phyloP scores from a whole-genome alignment of 2,888 invertebrate genomes.

The Scaptodrosophila latifasciaeformis region DNA sequence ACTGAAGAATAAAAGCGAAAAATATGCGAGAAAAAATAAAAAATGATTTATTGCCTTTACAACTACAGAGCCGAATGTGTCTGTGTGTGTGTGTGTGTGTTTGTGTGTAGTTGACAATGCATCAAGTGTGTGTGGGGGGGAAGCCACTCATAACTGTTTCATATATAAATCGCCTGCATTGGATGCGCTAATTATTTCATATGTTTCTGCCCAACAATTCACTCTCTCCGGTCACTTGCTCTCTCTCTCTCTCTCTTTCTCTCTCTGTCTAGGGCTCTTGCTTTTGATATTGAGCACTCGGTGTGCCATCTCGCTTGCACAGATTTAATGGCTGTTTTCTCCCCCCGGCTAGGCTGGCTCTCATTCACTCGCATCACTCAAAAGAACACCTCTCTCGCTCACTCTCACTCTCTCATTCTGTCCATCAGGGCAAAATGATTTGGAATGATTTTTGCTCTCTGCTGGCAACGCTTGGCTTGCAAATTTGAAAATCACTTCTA shows the following conservation, averaged over 20 bases:
- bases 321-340: background rate
- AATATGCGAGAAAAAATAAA: constrained; percentile 63
- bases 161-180: constrained; percentile 50
- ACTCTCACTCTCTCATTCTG: too few species aligned
- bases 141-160: constrained; percentile 29
- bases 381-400: background rate
- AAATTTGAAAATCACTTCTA: too few species aligned
- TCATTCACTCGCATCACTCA: background rate
- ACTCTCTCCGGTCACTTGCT: constrained; percentile 11
- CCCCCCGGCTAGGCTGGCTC: background rate
- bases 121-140: constrained; percentile 15
- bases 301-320: constrained; percentile 1
- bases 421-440: too few species aligned
- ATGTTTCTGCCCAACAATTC: constrained; percentile 39
- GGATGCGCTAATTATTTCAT: constrained; percentile 65
- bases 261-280: constrained; percentile 6
- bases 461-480: too few species aligned
- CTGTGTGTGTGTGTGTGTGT: constrained; percentile 15
- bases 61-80: constrained; percentile 15
- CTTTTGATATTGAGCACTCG: background rate
- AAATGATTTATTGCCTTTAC: constrained; percentile 66
- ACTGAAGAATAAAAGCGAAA: constrained; percentile 52
- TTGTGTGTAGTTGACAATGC: constrained; percentile 28
- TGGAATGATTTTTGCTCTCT: too few species aligned
- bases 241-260: constrained; percentile 22